These are phyloP conservation scores for Barbus barbus DNA, from an alignment of 2,113 vertebrate genomes.

Conservation along the genomic window DNA sequence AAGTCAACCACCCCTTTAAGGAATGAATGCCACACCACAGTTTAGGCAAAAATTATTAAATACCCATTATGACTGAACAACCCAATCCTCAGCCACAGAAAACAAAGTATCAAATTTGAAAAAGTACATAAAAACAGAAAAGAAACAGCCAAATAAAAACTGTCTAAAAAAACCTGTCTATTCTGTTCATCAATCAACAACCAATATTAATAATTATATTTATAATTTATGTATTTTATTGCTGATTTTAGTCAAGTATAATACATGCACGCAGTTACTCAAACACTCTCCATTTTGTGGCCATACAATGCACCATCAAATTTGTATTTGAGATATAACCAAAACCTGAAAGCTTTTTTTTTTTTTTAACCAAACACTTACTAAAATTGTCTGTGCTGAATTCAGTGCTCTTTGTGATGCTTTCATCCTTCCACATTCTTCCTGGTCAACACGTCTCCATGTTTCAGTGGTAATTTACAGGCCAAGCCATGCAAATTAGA, in stretches of 20 bases:
- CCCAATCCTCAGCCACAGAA: background rate
- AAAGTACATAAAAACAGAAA: no score
- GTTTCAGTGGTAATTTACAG: slow-evolving; percentile 25
- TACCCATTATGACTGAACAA: no score
- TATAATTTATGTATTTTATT: background rate
- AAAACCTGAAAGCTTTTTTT: background rate
- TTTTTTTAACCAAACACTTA: background rate
- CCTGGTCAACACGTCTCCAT: slow-evolving; percentile 1
- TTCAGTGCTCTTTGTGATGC: background rate
- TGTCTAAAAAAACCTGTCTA: no score
- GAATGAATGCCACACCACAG: background rate
- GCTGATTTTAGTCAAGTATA: background rate
- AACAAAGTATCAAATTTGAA: background rate
- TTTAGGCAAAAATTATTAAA: no score
- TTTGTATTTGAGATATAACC: background rate
- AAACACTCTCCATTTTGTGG: background rate
- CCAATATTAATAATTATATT: background rate
- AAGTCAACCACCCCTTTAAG: no score
- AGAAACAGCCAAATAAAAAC: no score
- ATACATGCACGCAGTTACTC: background rate
- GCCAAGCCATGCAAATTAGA: background rate
- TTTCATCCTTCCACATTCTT: background rate
- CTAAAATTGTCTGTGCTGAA: background rate
- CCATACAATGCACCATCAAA: background rate
- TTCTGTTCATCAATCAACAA: background rate